These are phyloP conservation scores for Diarsia mendica DNA, from an alignment of 2,888 invertebrate genomes.

Conservation along the genomic window DNA sequence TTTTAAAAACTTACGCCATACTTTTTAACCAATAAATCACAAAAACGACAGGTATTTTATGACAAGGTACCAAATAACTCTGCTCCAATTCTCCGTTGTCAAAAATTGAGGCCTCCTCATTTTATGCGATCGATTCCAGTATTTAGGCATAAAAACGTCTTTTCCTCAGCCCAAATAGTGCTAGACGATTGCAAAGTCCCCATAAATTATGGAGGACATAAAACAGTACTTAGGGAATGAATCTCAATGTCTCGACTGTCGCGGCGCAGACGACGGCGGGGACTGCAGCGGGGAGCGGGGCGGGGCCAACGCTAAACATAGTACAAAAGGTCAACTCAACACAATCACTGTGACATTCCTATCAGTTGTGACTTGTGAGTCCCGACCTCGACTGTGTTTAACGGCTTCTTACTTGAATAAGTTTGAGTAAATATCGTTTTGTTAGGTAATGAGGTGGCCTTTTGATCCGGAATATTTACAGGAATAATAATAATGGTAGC, in stretches of 20 bases:
- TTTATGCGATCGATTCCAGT: neutral
- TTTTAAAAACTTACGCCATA: too few species aligned
- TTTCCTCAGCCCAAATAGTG: constrained; percentile 31
- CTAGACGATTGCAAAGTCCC: constrained; percentile 38
- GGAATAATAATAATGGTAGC: neutral
- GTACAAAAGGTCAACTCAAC: constrained; percentile 27
- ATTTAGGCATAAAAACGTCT: constrained; percentile 29
- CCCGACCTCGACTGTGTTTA: neutral
- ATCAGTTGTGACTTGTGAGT: neutral
- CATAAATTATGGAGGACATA: constrained; percentile 57
- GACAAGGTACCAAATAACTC: neutral
- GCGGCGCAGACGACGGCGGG: constrained; percentile 21
- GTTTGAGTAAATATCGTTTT: neutral
- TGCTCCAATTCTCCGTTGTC: neutral
- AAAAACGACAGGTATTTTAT: neutral
- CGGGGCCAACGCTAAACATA: neutral
- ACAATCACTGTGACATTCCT: constrained; percentile 3
- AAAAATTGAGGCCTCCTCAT: neutral
- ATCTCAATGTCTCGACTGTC: constrained; percentile 55
- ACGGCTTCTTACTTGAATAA: neutral
- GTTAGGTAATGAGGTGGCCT: neutral
- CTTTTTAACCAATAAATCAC: neutral
- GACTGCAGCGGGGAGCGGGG: neutral
- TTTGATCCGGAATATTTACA: neutral
- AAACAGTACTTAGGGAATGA: constrained; percentile 57